Conservation (phyloP, 2,113 vertebrate species). For the Apistogramma diplotaenia region DNA sequence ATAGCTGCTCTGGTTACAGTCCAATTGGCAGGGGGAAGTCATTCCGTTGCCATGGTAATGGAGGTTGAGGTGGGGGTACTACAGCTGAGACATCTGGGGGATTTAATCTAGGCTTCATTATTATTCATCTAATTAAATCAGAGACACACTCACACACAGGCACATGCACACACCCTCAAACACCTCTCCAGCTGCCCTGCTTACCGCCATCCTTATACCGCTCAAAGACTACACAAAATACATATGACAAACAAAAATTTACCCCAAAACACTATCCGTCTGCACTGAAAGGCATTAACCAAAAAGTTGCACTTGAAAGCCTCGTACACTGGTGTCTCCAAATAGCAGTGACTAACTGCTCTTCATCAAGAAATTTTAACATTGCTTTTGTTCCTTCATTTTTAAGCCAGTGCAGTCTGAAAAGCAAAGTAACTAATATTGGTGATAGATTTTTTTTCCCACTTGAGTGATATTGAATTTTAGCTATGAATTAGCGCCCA, state of each 20-base stretch:
- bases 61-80: conserved; percentile 77
- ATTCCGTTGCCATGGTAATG: conserved; percentile 80
- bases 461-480: background rate
- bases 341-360: background rate
- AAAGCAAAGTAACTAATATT: background rate
- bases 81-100: conserved; percentile 82
- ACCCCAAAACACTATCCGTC: background rate
- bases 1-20: conserved; percentile 83
- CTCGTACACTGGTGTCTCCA: background rate
- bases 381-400: background rate
- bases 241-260: conserved; percentile 30
- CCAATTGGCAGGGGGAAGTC: conserved; percentile 82
- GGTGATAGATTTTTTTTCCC: background rate
- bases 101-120: conserved; percentile 86
- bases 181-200: conserved; percentile 72
- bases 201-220: conserved; percentile 42
- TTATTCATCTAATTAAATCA: conserved; percentile 87
- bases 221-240: conserved; percentile 42
- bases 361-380: background rate
- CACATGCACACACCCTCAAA: conserved; percentile 65
- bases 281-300: background rate
- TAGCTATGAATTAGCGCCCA: background rate
- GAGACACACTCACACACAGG: conserved; percentile 72
- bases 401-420: background rate
- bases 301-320: background rate